These are phyloP conservation scores for Tetragonula carbonaria DNA, from an alignment of 2,888 invertebrate species.

Conservation along the genomic window DNA sequence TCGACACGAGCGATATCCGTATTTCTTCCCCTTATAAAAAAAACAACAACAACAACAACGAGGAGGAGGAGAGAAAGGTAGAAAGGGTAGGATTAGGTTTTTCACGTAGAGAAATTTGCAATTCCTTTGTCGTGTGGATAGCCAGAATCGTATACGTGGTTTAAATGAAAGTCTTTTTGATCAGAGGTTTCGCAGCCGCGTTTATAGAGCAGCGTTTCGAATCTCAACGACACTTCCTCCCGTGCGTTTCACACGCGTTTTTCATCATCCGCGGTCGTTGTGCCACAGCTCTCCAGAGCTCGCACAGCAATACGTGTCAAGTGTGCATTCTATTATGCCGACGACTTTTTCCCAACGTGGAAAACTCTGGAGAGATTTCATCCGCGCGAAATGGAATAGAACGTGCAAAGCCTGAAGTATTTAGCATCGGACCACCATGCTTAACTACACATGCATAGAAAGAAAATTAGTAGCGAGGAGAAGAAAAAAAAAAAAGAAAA, in stretches of 20 bases:
- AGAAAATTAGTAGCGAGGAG: neutral
- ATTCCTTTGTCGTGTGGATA: neutral
- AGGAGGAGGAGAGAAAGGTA: too few species aligned
- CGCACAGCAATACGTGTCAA: conserved; percentile 17
- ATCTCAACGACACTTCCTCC: conserved; percentile 16
- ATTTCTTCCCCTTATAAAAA: neutral
- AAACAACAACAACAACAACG: neutral
- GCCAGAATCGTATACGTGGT: neutral
- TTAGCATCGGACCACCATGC: neutral
- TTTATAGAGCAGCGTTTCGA: conserved; percentile 1
- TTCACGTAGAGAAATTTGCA: neutral
- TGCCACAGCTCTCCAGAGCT: conserved; percentile 1
- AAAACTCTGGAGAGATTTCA: neutral
- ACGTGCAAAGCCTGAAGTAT: neutral
- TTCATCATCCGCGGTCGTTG: conserved; percentile 14
- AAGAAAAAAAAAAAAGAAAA: neutral
- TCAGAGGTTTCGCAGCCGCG: conserved; percentile 15
- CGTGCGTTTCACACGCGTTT: conserved; percentile 22
- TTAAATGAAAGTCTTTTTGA: conserved; percentile 16
- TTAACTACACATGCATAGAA: neutral
- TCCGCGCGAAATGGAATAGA: too few species aligned
- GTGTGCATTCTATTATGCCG: conserved; percentile 10
- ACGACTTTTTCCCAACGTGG: neutral
- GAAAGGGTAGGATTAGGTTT: neutral
- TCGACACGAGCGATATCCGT: too few species aligned